These are phyloP conservation scores for Tychaedon coryphoeus DNA, from an alignment of 2,113 vertebrate genomes.

Conservation along the genomic window DNA sequence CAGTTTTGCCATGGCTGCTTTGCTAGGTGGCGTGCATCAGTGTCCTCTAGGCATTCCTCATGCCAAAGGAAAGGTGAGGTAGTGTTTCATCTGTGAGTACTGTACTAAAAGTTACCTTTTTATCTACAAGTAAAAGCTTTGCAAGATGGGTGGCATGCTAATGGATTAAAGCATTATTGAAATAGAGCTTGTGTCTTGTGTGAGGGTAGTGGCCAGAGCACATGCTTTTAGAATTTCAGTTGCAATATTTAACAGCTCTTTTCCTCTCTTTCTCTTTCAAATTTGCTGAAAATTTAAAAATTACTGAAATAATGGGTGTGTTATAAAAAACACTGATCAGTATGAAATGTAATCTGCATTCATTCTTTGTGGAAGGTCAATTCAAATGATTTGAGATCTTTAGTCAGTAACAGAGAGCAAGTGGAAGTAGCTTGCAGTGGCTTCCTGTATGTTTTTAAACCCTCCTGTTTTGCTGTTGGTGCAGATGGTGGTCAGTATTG, in stretches of 20 bases:
- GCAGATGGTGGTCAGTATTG: conserved; percentile 97
- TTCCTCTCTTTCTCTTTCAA: background rate
- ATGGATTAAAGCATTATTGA: background rate
- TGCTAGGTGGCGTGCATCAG: conserved; percentile 95
- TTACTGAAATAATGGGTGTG: background rate
- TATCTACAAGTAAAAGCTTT: background rate
- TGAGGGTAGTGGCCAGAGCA: background rate
- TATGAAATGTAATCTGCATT: background rate
- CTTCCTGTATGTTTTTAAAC: background rate
- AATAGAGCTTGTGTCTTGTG: background rate
- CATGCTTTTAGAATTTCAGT: background rate
- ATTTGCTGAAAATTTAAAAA: background rate
- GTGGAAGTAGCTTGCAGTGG: background rate
- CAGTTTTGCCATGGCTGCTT: conserved; percentile 97
- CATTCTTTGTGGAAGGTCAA: background rate
- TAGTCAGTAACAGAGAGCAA: background rate
- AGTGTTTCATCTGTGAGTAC: background rate
- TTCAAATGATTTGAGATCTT: background rate
- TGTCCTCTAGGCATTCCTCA: conserved; percentile 96
- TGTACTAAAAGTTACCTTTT: background rate
- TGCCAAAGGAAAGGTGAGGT: conserved; percentile 93
- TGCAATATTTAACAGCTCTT: background rate
- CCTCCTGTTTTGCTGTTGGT: background rate
- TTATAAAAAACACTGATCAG: background rate
- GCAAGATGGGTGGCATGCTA: background rate